Evolutionary conservation across 2,888 invertebrate genomes (phyloP), one percentile per base, ranked within the genome.

Genomic region (Spicauda simplicius): DNA sequence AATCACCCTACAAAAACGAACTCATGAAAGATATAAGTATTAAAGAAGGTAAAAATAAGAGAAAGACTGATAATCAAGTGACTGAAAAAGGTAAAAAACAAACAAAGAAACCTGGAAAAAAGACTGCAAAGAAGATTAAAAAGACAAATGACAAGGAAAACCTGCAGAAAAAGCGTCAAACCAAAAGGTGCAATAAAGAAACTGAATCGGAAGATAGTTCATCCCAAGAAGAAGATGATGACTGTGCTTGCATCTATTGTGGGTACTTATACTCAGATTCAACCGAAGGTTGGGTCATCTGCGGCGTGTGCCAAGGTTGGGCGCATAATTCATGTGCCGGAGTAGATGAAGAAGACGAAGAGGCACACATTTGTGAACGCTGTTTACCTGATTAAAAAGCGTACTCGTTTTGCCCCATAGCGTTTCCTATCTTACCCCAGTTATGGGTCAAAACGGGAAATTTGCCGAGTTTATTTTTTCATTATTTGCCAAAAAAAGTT

Each of bases 281-380:
- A 16, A 55, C 18, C 55, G 75, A 76, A 70, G 74, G 76, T 37
- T 75, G 73, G 74, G 71, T 75, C 8, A 67, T 64, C 37, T 78
- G 74, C 59, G 56, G 57, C 59, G 68, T 62, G 41, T 76, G 73
- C 61, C 62, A 67, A 11, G 71, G 72, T 52, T 75, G 76, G 76
- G 69, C 73, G 8, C 74, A 75, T 72, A 72, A 74, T 69, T 71
- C 70, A 11, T 71, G 71, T 59, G 71, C 75, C 19, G 72, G 74
- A 14, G 70, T 74, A 64, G 72, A 72, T 25, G 72, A 71, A 7
- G 71, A 74, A 0, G 71, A 73, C 57, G 71, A 72, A 64, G 71
- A 73, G 54, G 69, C 71, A 64, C 69, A 73, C 57, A 64, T 69
- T 19, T 73, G 71, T 70, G 69, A 70, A 70, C 70, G 64, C 53